Evolutionary conservation across 1,140 invertebrate genomes (phyloP).

Genomic region (Drosophila bocqueti): DNA sequence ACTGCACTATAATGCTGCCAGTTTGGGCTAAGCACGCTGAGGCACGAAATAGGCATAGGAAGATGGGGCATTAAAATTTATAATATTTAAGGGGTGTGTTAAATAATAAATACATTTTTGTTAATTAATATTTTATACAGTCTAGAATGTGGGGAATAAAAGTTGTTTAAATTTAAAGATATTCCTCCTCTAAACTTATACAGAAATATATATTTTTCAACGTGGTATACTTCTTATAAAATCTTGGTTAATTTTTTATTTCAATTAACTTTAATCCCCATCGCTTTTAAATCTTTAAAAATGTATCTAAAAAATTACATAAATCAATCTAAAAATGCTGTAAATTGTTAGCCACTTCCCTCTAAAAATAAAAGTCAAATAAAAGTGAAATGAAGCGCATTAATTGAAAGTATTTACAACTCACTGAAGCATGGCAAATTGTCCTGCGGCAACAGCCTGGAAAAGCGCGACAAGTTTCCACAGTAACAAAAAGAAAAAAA

Average conservation of each 20-base stretch:
- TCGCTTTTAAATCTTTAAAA: background rate
- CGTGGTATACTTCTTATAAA: background rate
- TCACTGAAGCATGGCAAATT: constrained; percentile 56
- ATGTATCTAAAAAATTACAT: background rate
- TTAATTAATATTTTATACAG: background rate
- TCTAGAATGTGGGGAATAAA: background rate
- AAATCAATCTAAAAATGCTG: background rate
- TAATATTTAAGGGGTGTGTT: background rate
- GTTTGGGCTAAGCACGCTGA: background rate
- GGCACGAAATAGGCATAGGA: background rate
- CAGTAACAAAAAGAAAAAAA: background rate
- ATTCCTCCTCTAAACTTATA: background rate
- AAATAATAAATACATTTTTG: background rate
- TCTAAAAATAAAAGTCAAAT: constrained; percentile 10
- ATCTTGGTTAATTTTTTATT: background rate
- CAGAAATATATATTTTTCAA: background rate
- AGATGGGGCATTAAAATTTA: background rate
- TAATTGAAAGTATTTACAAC: constrained; percentile 69
- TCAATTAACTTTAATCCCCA: background rate
- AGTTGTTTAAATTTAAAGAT: background rate
- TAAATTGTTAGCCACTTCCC: background rate
- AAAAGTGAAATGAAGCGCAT: constrained; percentile 38
- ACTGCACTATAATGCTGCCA: constrained; percentile 5
- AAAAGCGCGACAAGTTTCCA: constrained; percentile 52
- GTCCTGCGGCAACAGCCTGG: constrained; percentile 25